Conservation (phyloP, 1,140 invertebrate genomes). For the Dendroctonus valens region DNA sequence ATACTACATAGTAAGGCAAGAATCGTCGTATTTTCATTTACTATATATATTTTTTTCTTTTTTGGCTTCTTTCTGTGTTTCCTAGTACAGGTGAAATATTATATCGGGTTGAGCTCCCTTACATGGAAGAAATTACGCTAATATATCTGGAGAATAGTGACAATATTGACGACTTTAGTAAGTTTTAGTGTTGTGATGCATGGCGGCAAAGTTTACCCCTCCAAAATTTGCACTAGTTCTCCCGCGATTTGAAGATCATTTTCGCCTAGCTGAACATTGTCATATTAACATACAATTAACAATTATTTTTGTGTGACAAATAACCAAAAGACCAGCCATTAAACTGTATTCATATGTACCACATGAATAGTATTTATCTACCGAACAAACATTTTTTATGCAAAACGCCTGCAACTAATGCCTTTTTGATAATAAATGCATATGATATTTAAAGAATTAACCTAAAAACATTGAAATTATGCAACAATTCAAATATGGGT, state of each 20-base stretch:
- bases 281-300: constrained; percentile 21
- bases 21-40: constrained; percentile 35
- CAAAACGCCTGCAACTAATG: too few species aligned
- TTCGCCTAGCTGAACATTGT: constrained; percentile 18
- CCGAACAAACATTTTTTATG: too few species aligned
- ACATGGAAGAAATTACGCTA: constrained; percentile 86
- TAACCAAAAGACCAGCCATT: not conserved
- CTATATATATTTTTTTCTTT: constrained; percentile 52
- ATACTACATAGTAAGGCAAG: not conserved
- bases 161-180: constrained; percentile 64
- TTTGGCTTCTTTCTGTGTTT: constrained; percentile 61
- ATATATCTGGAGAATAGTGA: constrained; percentile 81
- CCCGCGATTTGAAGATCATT: constrained; percentile 36
- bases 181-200: constrained; percentile 59
- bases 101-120: constrained; percentile 84
- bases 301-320: constrained; percentile 2
- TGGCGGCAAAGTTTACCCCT: constrained; percentile 41
- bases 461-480: too few species aligned
- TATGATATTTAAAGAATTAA: too few species aligned
- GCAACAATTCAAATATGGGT: too few species aligned
- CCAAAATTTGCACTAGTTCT: constrained; percentile 36
- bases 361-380: too few species aligned
- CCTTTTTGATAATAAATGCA: too few species aligned
- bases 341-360: not conserved
- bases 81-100: constrained; percentile 80